These are phyloP conservation scores for Hypothenemus hampei DNA, from an alignment of 1,140 invertebrate species.

Conservation along the genomic window DNA sequence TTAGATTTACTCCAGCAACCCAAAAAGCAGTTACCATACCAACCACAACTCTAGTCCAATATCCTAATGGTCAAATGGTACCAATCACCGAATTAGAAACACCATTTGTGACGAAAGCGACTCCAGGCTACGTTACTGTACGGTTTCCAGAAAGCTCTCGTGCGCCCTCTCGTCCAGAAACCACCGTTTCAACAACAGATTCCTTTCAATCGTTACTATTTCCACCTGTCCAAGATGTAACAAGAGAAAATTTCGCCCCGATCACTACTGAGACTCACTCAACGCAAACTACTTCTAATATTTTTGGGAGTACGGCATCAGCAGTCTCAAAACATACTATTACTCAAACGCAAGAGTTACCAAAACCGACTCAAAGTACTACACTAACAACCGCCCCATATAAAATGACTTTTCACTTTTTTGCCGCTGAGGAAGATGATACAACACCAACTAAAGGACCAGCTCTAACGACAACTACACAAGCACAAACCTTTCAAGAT, in stretches of 20 bases:
- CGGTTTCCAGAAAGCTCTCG: slow-evolving; percentile 3
- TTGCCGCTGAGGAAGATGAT: slow-evolving; percentile 25
- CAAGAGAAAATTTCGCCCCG: too few relatives aligned
- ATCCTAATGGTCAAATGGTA: slow-evolving; percentile 23
- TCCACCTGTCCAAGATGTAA: too few relatives aligned
- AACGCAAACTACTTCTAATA: too few relatives aligned
- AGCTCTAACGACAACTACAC: too few relatives aligned
- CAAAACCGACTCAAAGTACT: background rate
- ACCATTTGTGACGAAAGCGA: slow-evolving; percentile 15
- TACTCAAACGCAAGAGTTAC: background rate
- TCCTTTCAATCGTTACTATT: too few relatives aligned
- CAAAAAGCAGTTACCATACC: slow-evolving; percentile 17
- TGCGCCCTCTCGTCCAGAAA: too few relatives aligned
- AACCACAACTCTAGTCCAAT: slow-evolving; percentile 18
- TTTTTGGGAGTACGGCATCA: too few relatives aligned
- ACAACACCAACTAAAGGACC: too few relatives aligned
- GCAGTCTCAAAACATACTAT: too few relatives aligned
- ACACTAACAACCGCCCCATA: slow-evolving; percentile 9
- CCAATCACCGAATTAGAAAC: slow-evolving; percentile 26
- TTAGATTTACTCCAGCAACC: slow-evolving; percentile 32
- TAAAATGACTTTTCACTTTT: slow-evolving; percentile 27
- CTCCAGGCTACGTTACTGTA: background rate
- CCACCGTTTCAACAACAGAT: too few relatives aligned
- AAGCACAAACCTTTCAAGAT: too few relatives aligned
- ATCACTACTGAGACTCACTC: too few relatives aligned